Conservation (phyloP, 2,797 vertebrate species). For the Macropodus opercularis region DNA sequence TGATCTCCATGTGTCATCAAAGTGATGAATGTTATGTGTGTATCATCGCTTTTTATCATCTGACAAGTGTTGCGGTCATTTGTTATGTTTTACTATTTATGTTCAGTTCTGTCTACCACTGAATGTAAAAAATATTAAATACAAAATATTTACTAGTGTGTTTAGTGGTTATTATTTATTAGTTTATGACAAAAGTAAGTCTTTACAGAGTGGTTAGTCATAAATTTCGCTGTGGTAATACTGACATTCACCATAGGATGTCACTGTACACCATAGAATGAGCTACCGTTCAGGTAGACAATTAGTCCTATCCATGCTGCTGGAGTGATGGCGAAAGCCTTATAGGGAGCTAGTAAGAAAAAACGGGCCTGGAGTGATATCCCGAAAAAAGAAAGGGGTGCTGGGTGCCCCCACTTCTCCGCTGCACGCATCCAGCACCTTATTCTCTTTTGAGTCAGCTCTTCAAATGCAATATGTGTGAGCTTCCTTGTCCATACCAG, state of each 20-base stretch:
- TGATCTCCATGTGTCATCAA: slow-evolving; percentile 19
- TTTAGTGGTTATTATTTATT: background rate
- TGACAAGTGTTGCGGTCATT: too few relatives aligned
- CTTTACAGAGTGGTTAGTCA: too few relatives aligned
- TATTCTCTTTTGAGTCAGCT: too few relatives aligned
- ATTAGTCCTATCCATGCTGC: background rate
- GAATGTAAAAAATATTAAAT: slow-evolving; percentile 30
- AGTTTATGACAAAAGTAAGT: background rate
- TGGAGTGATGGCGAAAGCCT: background rate
- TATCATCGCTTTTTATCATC: slow-evolving; percentile 33
- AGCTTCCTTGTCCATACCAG: too few relatives aligned
- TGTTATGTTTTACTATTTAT: slow-evolving; percentile 48
- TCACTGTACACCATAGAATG: slow-evolving; percentile 14
- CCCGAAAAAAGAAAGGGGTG: too few relatives aligned
- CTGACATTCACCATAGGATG: slow-evolving; percentile 31
- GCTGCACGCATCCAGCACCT: too few relatives aligned
- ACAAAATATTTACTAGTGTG: background rate
- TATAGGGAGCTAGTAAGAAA: background rate
- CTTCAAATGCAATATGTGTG: too few relatives aligned
- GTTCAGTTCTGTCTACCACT: slow-evolving; percentile 37
- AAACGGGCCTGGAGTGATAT: too few relatives aligned
- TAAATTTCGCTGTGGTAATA: slow-evolving; percentile 4
- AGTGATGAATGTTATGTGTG: slow-evolving; percentile 27
- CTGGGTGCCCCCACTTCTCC: too few relatives aligned
- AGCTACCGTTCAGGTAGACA: background rate